Percentiles rank a stretch among this genome's conserved stretches.
Conservation (phyloP, 37 sponge, comb jelly and placozoan genomes). For the Aplysina aerophoba region DNA sequence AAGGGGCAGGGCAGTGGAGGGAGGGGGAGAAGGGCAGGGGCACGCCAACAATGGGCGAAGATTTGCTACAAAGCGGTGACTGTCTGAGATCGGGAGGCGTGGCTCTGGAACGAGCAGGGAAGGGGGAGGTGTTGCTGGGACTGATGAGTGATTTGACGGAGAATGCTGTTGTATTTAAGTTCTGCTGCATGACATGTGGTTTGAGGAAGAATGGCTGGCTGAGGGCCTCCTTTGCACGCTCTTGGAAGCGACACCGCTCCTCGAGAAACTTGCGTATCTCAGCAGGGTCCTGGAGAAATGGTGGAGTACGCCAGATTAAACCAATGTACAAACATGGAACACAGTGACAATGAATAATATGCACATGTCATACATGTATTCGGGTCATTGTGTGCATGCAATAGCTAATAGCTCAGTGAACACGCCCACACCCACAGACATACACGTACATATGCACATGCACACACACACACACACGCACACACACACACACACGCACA, state of each 20-base stretch:
- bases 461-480: neutral
- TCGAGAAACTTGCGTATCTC: conserved; percentile 4
- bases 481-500: neutral
- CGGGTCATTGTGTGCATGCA: too few relatives aligned
- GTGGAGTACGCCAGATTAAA: too few relatives aligned
- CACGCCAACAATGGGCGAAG: neutral
- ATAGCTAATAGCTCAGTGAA: neutral
- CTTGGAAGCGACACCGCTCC: neutral
- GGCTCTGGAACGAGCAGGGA: neutral
- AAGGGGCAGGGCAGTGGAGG: neutral
- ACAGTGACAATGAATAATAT: neutral
- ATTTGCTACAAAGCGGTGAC: too few relatives aligned
- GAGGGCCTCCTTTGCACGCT: neutral
- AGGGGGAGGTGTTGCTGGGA: neutral
- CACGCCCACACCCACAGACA: neutral
- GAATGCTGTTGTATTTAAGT: neutral
- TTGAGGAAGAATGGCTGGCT: conserved; percentile 23
- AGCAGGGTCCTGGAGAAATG: neutral
- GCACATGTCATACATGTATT: neutral
- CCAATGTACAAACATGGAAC: neutral
- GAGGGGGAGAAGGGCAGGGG: neutral
- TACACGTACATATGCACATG: neutral
- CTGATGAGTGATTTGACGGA: conserved; percentile 18
- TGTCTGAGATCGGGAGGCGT: neutral
- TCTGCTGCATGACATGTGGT: conserved; percentile 7